Percentiles rank a stretch among this genome's conserved stretches.
Conservation (phyloP, 2,113 vertebrate species). For the Nematolebias whitei region DNA sequence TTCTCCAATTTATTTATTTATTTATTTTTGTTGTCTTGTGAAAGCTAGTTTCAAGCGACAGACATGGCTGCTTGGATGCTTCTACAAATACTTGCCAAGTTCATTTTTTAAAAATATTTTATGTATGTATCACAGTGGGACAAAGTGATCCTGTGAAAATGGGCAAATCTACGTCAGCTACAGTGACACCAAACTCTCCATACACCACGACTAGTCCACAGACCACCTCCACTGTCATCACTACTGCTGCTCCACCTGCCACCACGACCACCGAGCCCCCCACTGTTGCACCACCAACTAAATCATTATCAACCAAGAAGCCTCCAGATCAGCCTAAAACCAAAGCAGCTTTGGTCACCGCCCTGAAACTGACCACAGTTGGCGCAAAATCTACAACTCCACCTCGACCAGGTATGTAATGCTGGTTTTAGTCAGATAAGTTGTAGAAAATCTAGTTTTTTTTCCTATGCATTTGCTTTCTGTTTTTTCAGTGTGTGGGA, state of each 20-base stretch:
- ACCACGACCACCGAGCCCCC: constrained; percentile 44
- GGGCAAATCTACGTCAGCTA: constrained; percentile 34
- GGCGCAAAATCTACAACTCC: constrained; percentile 26
- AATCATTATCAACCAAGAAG: constrained; percentile 42
- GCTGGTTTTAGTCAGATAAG: no score
- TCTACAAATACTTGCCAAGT: neutral
- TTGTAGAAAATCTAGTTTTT: neutral
- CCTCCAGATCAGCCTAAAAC: constrained; percentile 32
- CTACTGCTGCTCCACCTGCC: constrained; percentile 9
- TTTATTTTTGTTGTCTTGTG: no score
- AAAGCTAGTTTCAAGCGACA: no score
- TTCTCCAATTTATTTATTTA: no score
- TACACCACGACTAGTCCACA: constrained; percentile 22
- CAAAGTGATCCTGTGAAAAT: constrained; percentile 30
- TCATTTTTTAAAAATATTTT: constrained; percentile 1
- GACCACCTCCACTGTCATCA: constrained; percentile 10
- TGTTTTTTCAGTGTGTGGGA: constrained; percentile 82
- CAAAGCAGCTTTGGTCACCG: constrained; percentile 33
- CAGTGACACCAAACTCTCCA: constrained; percentile 30
- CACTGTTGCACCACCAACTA: constrained; percentile 18
- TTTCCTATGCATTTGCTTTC: constrained; percentile 1
- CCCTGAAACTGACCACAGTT: constrained; percentile 14
- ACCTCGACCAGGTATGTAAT: constrained; percentile 68
- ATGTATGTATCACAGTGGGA: constrained; percentile 62
- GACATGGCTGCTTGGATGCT: no score